These are phyloP conservation scores for Oligia latruncula DNA, from an alignment of 2,888 invertebrate genomes.

Conservation along the genomic window DNA sequence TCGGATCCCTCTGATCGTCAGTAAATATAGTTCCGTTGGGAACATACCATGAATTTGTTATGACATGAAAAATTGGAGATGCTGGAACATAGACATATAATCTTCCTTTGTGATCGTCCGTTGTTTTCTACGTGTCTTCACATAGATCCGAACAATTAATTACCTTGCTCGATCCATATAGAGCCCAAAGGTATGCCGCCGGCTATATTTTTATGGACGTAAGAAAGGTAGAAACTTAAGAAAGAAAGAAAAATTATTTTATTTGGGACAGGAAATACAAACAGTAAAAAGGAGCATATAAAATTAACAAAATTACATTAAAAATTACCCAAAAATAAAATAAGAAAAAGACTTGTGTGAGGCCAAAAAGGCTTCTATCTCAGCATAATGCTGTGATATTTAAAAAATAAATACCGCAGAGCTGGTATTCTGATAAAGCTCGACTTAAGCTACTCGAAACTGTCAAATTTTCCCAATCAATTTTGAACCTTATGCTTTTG, in stretches of 20 bases:
- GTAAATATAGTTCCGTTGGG: constrained; percentile 3
- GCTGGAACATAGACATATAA: background rate
- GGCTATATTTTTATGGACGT: background rate
- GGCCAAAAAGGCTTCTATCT: no score
- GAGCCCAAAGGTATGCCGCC: background rate
- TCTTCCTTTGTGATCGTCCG: constrained; percentile 7
- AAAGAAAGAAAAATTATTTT: background rate
- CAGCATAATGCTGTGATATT: no score
- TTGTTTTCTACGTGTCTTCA: background rate
- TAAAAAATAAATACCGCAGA: no score
- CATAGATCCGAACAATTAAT: background rate
- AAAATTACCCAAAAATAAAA: background rate
- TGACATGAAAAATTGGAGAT: constrained; percentile 18
- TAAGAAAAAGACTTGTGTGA: no score
- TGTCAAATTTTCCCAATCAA: no score
- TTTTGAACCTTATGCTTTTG: no score
- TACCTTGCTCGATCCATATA: background rate
- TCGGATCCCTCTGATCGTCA: constrained; percentile 5
- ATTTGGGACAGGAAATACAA: background rate
- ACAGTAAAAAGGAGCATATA: background rate
- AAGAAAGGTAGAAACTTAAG: background rate
- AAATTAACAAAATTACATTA: background rate
- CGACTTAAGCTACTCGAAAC: background rate
- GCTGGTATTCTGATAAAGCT: no score
- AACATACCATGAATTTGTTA: constrained; percentile 25